phyloP scores from a whole-genome alignment of 2,797 vertebrate genomes.

The Prunella strophiata region DNA sequence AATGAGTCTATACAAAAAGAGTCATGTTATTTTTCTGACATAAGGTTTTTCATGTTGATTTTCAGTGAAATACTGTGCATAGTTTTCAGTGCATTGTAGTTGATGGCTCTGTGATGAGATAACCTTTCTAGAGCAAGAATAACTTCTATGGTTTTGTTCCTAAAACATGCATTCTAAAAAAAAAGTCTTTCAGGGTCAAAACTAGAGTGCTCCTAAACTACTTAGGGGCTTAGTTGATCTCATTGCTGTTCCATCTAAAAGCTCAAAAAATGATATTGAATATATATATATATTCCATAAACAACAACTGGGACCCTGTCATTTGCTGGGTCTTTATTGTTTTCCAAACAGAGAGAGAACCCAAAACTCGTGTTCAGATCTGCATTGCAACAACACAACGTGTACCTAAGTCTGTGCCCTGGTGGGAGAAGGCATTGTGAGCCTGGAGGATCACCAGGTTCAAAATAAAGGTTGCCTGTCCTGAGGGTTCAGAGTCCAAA shows the following conservation, averaged over 20 bases:
- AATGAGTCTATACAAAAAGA: background rate
- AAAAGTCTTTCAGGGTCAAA: background rate
- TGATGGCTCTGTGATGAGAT: background rate
- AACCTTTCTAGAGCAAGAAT: background rate
- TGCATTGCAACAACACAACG: rapidly evolving
- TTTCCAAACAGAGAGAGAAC: background rate
- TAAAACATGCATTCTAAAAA: background rate
- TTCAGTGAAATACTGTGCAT: background rate
- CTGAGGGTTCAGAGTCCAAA: background rate
- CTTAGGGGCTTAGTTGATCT: background rate
- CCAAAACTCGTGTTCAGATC: background rate
- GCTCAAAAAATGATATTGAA: background rate
- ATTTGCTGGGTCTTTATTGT: background rate
- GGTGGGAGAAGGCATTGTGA: background rate
- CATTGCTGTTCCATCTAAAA: background rate
- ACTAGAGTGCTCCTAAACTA: background rate
- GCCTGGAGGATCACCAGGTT: background rate
- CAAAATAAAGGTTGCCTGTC: background rate
- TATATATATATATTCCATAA: background rate
- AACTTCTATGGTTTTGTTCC: background rate
- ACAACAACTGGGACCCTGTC: background rate
- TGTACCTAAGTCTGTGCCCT: background rate
- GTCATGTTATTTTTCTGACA: background rate
- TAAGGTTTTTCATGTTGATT: background rate
- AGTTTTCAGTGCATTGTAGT: background rate